phyloP scores from a whole-genome alignment of 1,140 invertebrate species.

The Drosophila neocordata region DNA sequence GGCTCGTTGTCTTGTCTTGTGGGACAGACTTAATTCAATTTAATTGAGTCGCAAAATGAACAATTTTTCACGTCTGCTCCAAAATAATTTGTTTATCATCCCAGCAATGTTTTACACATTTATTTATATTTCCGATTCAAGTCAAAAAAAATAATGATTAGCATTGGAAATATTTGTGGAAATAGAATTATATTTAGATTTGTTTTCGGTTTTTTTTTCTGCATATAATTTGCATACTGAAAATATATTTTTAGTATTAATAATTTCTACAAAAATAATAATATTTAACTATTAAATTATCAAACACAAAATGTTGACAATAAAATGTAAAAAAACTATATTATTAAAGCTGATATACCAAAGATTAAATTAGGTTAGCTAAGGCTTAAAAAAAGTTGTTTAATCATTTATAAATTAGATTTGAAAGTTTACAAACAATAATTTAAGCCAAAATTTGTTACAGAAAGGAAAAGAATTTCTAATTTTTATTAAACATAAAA shows the following conservation, averaged over 20 bases:
- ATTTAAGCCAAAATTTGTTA: too few species aligned
- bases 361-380: too few species aligned
- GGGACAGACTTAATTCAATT: not conserved
- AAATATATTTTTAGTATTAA: too few species aligned
- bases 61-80: not conserved
- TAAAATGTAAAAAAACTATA: not conserved
- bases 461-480: too few species aligned
- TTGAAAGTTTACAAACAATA: too few species aligned
- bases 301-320: not conserved
- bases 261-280: too few species aligned
- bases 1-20: slow-evolving; percentile 9
- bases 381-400: too few species aligned
- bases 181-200: not conserved
- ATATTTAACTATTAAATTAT: not conserved
- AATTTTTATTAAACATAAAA: too few species aligned
- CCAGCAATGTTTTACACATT: not conserved
- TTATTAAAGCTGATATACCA: not conserved
- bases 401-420: too few species aligned
- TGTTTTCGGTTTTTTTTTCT: not conserved
- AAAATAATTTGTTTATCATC: not conserved
- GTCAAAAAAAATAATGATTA: slow-evolving; percentile 7
- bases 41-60: slow-evolving; percentile 10
- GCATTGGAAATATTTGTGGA: slow-evolving; percentile 5
- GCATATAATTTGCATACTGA: slow-evolving; percentile 1
- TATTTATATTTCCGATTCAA: not conserved